A percentile compares a stretch with the other conserved stretches of the same genome.
Evolutionary conservation across 2,113 vertebrate genomes (phyloP).

Genomic region (Mionectes macconnelli): DNA sequence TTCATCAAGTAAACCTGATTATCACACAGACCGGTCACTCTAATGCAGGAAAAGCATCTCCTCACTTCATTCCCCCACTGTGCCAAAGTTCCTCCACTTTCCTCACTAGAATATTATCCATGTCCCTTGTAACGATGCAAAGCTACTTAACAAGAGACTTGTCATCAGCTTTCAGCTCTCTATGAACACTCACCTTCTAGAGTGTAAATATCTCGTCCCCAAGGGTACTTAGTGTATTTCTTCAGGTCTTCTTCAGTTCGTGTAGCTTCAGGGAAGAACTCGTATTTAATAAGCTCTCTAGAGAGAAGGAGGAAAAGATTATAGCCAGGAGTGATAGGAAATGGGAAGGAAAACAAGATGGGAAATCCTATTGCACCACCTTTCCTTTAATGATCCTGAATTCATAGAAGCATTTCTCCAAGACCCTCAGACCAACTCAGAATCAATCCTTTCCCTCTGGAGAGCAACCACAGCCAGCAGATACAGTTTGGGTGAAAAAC

Average conservation of each 20-base stretch:
- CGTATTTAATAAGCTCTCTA: constrained; percentile 97
- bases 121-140: background rate
- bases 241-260: constrained; percentile 92
- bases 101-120: background rate
- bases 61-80: background rate
- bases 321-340: constrained; percentile 3
- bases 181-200: constrained; percentile 83
- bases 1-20: too few species aligned
- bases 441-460: background rate
- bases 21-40: background rate
- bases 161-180: background rate
- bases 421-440: background rate
- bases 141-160: background rate
- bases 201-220: constrained; percentile 97
- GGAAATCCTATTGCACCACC: background rate
- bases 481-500: background rate
- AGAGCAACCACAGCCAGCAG: background rate
- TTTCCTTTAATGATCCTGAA: background rate
- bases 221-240: constrained; percentile 90
- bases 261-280: constrained; percentile 96
- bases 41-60: background rate
- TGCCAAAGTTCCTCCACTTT: background rate
- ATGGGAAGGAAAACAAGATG: background rate
- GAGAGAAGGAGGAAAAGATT: constrained; percentile 32
- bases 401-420: background rate